Percentiles rank a stretch among this genome's conserved stretches.
Conservation (phyloP, 1,140 invertebrate genomes). For the Zelostemma sp. region DNA sequence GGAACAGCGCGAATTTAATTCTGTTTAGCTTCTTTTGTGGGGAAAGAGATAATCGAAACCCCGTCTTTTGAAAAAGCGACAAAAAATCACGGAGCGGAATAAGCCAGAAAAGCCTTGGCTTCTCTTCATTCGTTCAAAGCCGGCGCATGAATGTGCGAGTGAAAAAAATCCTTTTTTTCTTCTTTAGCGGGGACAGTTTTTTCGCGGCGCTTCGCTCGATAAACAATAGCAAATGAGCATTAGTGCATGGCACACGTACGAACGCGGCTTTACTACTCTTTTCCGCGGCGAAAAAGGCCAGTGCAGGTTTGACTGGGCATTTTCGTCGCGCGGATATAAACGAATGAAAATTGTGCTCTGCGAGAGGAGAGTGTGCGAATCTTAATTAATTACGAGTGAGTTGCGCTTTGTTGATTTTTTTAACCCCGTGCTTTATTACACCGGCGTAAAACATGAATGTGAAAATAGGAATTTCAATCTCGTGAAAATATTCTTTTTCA, state of each 20-base stretch:
- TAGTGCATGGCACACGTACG: too few relatives aligned
- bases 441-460: too few relatives aligned
- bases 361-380: too few relatives aligned
- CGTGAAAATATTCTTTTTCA: too few relatives aligned
- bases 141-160: background rate
- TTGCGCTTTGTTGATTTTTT: too few relatives aligned
- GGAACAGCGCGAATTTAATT: conserved; percentile 2
- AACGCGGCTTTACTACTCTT: background rate
- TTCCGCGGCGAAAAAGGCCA: background rate
- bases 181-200: background rate
- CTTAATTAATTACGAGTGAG: too few relatives aligned
- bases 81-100: conserved; percentile 3
- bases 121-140: background rate
- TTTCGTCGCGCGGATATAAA: background rate
- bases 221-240: conserved; percentile 5
- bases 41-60: background rate
- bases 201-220: background rate
- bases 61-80: background rate
- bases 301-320: background rate
- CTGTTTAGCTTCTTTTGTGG: background rate
- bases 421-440: too few relatives aligned
- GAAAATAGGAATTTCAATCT: too few relatives aligned
- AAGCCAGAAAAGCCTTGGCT: conserved; percentile 6
- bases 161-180: background rate
- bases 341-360: background rate